phyloP scores from a whole-genome alignment of 37 sponge, comb jelly and placozoan species.

The Lycopodina hypogea region DNA sequence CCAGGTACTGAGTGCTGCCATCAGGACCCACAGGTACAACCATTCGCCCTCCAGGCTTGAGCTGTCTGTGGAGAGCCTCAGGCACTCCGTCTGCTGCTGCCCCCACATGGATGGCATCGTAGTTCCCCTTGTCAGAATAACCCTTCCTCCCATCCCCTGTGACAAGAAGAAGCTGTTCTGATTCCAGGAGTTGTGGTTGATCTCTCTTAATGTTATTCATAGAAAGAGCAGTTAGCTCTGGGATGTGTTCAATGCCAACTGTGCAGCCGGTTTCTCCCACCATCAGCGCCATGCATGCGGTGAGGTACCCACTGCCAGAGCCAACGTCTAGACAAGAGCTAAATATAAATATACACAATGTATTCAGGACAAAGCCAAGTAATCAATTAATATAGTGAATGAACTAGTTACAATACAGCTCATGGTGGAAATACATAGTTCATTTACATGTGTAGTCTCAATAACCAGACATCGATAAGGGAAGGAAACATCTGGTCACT shows the following conservation, averaged over 20 bases:
- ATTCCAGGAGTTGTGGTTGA: constrained; percentile 50
- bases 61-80: constrained; percentile 80
- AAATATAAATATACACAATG: too few species aligned
- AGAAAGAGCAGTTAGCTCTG: constrained; percentile 78
- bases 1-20: constrained; percentile 78
- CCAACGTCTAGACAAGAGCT: constrained; percentile 82
- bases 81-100: constrained; percentile 90
- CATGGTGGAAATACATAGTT: too few species aligned
- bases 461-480: too few species aligned
- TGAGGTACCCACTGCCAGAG: constrained; percentile 93
- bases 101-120: constrained; percentile 98
- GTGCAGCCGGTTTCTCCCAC: constrained; percentile 86
- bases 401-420: too few species aligned
- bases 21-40: constrained; percentile 93
- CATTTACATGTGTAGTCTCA: too few species aligned
- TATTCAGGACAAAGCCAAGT: too few species aligned
- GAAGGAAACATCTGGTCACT: too few species aligned
- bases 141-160: constrained; percentile 92
- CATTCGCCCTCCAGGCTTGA: constrained; percentile 88
- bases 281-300: constrained; percentile 93
- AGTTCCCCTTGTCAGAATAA: constrained; percentile 74
- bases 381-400: too few species aligned
- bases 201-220: constrained; percentile 66
- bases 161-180: constrained; percentile 31
- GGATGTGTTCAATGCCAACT: constrained; percentile 96